phyloP scores from a whole-genome alignment of 2,113 vertebrate species.

The Sebastes fasciatus region DNA sequence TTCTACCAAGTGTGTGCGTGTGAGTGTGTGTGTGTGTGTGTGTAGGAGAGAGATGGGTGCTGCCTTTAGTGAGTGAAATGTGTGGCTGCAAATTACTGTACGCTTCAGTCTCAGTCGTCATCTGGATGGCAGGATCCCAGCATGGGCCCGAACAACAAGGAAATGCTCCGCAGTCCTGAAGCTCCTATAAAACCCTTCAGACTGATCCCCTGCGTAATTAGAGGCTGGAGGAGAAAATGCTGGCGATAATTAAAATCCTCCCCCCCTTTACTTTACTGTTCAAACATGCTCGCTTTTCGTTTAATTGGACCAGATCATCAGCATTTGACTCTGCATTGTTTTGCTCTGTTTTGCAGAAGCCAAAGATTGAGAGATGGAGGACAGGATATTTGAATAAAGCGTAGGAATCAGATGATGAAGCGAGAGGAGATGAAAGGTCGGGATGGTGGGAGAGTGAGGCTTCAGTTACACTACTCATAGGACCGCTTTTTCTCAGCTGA shows the following conservation, averaged over 20 bases:
- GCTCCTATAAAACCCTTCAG: constrained; percentile 73
- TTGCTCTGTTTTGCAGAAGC: constrained; percentile 28
- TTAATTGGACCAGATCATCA: constrained; percentile 48
- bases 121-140: constrained; percentile 76
- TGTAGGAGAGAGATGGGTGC: constrained; percentile 10
- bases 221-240: constrained; percentile 68
- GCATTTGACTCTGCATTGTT: constrained; percentile 45
- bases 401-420: constrained; percentile 68
- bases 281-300: constrained; percentile 46
- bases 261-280: constrained; percentile 36
- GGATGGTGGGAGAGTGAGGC: constrained; percentile 68
- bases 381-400: constrained; percentile 67
- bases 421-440: constrained; percentile 73
- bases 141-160: constrained; percentile 72
- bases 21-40: neutral
- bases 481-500: constrained; percentile 45
- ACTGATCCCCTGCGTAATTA: constrained; percentile 76
- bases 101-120: constrained; percentile 61
- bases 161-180: constrained; percentile 73
- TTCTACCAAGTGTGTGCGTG: constrained; percentile 7
- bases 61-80: constrained; percentile 44
- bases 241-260: constrained; percentile 73
- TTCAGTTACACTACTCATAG: constrained; percentile 49
- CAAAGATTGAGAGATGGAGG: constrained; percentile 30
- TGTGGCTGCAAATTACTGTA: constrained; percentile 59